Base-by-base conservation (phyloP, 2,797 vertebrate species). In the Ctenopoma multispine region DNA sequence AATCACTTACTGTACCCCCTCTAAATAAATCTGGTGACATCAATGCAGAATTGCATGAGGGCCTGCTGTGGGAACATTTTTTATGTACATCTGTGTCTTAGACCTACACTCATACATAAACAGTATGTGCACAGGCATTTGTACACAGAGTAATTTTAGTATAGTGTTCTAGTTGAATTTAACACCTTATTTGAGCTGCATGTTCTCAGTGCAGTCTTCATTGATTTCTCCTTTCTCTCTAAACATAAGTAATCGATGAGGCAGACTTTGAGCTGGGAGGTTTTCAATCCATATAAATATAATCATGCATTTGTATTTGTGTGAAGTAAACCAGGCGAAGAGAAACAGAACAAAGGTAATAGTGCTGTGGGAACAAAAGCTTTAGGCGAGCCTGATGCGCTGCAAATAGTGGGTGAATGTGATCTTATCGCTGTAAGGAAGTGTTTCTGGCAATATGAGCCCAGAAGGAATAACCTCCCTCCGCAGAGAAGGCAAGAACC, bases 261-360 rank as follows among this genome's bases (percentile, higher is more conserved):
- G 64, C 84, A 70, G 73, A 75, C 75, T 55, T 61, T 70, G 77
- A 81, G 83, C 82, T 63, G 65, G 77, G 78, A 90, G 82, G 80
- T 75, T 82, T 90, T 83, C 83, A 82, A 87, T 92, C 89, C 85
- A 89, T 93, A 88, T 79, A 90, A 92, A 93, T 89, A 90, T 93
- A 89, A 92, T 92, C 80, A 84, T 72, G 61, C 81, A 81, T 89
- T 91, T 92, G 86, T 91, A 79, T 91, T 90, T 84, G 85, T 79
- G 79, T 73, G 63, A 89, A 90, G 85, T 73, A 63, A 90, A 86
- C 70, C 77, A 65, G 72, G 72, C 68, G 4, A 43, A 24, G 79
- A 83, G 76, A 75, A 84, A 61, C 13, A 58, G 77, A 87, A 84
- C 74, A 89, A 87, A 83, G 69, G 78, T 82, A 86, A 53, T 50